Percentiles rank a stretch among this genome's conserved stretches.
phyloP scores from a whole-genome alignment of 2,113 vertebrate genomes.

The Lontra canadensis region DNA sequence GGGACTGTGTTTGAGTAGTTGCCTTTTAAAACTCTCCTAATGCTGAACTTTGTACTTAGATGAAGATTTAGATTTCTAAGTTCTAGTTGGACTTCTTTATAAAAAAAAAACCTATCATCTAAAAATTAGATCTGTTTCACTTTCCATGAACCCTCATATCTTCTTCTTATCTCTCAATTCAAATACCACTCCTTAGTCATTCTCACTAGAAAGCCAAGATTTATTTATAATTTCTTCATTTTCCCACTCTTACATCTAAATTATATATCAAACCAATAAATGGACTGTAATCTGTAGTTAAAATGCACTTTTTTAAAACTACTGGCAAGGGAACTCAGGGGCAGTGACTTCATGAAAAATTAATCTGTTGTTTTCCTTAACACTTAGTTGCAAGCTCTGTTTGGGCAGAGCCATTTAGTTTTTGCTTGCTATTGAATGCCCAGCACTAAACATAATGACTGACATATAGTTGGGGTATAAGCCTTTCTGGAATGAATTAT shows the following conservation, averaged over 20 bases:
- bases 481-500: not conserved
- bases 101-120: not conserved
- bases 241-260: not conserved
- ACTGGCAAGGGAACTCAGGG: not conserved
- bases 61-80: not conserved
- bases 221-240: not conserved
- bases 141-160: not conserved
- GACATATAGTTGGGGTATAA: not conserved
- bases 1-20: not conserved
- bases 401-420: no score
- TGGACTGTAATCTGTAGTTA: not conserved
- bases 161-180: not conserved
- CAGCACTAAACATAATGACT: not conserved
- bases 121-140: not conserved
- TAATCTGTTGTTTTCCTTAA: not conserved
- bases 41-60: not conserved
- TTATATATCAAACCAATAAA: not conserved
- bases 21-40: not conserved
- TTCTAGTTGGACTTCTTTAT: not conserved
- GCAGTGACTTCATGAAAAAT: not conserved
- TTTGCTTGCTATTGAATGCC: not conserved
- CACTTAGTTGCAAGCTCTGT: not conserved
- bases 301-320: not conserved
- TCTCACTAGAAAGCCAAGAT: not conserved
- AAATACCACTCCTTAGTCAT: not conserved